A percentile compares a stretch with the other conserved stretches of the same genome.
phyloP scores from a whole-genome alignment of 2,888 invertebrate species.

The Rotaria magnacalcarata region DNA sequence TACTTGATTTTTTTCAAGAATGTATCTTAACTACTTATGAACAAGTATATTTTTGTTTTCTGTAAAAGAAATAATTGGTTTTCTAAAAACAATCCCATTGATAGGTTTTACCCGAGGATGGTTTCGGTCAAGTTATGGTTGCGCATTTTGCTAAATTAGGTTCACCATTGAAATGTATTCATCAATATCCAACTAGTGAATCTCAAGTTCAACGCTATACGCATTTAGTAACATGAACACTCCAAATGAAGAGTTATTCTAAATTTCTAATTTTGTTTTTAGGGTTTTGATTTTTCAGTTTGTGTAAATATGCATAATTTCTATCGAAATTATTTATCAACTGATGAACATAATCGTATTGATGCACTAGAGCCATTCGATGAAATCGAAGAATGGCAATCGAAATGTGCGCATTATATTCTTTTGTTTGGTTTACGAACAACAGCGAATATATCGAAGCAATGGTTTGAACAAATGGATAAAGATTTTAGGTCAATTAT shows the following conservation, averaged over 20 bases:
- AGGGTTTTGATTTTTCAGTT: conserved; percentile 56
- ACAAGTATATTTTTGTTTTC: conserved; percentile 52
- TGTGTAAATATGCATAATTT: conserved; percentile 58
- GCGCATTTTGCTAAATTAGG: conserved; percentile 59
- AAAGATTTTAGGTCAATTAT: not conserved
- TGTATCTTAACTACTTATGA: conserved; percentile 60
- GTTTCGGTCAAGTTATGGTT: conserved; percentile 54
- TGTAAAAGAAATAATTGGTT: not conserved
- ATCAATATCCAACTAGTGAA: conserved; percentile 54
- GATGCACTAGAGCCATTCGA: conserved; percentile 61
- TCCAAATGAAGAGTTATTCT: conserved; percentile 41
- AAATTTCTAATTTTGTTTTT: not conserved
- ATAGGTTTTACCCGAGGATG: conserved; percentile 54
- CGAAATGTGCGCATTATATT: conserved; percentile 62
- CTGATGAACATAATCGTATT: conserved; percentile 54
- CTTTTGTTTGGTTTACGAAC: conserved; percentile 54
- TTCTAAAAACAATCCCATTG: not conserved
- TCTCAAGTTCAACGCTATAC: conserved; percentile 56
- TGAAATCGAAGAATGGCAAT: conserved; percentile 62
- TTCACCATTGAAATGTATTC: conserved; percentile 59
- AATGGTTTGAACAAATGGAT: conserved; percentile 4
- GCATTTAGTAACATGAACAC: conserved; percentile 51
- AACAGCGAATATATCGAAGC: not conserved
- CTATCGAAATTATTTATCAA: conserved; percentile 52
- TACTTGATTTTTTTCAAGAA: conserved; percentile 55